A percentile compares a stretch with the other conserved stretches of the same genome.
phyloP scores from a whole-genome alignment of 2,888 invertebrate species.

The Blastobasis adustella region DNA sequence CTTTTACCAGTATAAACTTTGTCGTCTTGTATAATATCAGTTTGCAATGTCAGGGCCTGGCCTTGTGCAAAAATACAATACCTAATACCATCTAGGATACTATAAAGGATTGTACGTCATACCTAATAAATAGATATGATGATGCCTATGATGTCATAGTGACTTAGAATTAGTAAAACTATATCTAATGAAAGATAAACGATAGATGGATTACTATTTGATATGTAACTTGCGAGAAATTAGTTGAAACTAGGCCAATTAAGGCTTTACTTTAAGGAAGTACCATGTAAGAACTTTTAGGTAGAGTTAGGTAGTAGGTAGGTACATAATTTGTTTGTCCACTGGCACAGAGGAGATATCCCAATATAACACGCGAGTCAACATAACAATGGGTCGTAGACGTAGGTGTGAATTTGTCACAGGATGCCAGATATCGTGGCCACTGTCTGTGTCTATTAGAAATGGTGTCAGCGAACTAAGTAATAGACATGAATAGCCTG shows the following conservation, averaged over 20 bases:
- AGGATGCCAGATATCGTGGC: background rate
- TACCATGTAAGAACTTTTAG: no score
- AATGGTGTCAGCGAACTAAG: constrained; percentile 17
- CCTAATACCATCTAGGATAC: background rate
- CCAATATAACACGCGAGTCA: no score
- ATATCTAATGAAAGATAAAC: no score
- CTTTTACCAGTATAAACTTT: background rate
- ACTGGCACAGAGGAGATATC: no score
- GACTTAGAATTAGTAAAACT: no score
- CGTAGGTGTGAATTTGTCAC: constrained; percentile 1
- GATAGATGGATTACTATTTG: no score
- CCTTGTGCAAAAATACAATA: background rate
- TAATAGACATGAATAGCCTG: constrained; percentile 38
- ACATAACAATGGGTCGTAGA: background rate
- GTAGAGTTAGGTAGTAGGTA: no score
- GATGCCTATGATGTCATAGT: background rate
- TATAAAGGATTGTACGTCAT: background rate
- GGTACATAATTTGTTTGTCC: no score
- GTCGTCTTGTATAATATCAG: background rate
- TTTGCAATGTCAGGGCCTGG: background rate
- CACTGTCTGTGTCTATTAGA: constrained; percentile 21
- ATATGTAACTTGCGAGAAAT: no score
- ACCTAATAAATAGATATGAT: background rate
- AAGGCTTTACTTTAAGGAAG: no score
- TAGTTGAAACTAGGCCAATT: no score